Base-by-base conservation (phyloP, 1,140 invertebrate species). In the Nephila pilipes region DNA sequence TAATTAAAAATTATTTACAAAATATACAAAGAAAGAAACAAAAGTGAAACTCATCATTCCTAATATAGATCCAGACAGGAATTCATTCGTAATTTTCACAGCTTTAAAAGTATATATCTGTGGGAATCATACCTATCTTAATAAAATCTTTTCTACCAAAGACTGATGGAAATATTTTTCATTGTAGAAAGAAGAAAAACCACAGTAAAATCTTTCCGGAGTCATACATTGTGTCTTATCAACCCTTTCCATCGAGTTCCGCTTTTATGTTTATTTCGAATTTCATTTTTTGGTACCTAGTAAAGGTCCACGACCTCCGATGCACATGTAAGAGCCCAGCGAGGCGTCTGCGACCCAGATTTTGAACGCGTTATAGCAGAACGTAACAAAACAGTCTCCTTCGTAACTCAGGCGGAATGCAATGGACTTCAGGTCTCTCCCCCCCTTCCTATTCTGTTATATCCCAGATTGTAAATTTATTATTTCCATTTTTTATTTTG, bases 311-410 rank as follows among this genome's bases (percentile, higher is more conserved):
- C 29, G 69, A 75, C 69, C 69, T 75, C 69, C 69, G 10, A 32
- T 75, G 69, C 69, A 75, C 69, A 75, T 75, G 65, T 75, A 75
- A n/a, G 63, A n/a, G 2, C 65, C 4, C 65, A 75, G 69, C 69
- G 3, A 32, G 69, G 46, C 32, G 69, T 18, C 69, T 10, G 69
- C 69, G 69, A 75, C 69, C 69, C 29, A 75, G 29, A 75, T 75
- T 36, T 75, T 12, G 5, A 29, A 32, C 4, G 69, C 65, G 65
- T 29, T 75, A 29, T 16, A 4, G 25, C 69, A 14, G 25, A 75
- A 18, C 69, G 29, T 8, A 75, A 75, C 32, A 32, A 60, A 58
- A 60, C 58, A 22, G 22, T 60, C 58, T 60, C 25, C 63, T 12
- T 29, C n/a, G 63, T 69, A 69, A 29, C 1, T 32, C 63, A 22